Conservation (phyloP, 2,888 invertebrate genomes). For the Epistrophe eligans region DNA sequence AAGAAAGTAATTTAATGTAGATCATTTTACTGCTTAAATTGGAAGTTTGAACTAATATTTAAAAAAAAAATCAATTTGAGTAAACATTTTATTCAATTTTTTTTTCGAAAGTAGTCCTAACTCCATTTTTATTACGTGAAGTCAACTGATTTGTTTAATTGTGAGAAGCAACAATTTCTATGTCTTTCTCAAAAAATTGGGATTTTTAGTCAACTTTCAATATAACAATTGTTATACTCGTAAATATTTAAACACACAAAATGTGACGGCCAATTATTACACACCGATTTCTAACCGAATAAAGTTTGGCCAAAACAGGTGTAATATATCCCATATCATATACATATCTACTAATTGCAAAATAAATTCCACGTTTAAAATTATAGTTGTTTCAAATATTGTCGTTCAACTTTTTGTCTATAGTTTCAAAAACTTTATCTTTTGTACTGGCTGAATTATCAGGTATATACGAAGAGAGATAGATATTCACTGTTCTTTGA, state of each 20-base stretch:
- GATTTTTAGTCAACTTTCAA: too few relatives aligned
- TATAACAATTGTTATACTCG: too few relatives aligned
- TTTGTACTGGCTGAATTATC: slow-evolving; percentile 31
- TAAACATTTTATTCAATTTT: too few relatives aligned
- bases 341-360: background rate
- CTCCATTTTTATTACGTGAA: too few relatives aligned
- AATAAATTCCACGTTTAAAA: background rate
- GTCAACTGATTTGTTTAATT: too few relatives aligned
- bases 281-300: background rate
- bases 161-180: too few relatives aligned
- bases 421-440: slow-evolving; percentile 8
- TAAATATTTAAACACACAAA: background rate
- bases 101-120: too few relatives aligned
- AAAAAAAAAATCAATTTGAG: too few relatives aligned
- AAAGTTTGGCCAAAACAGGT: background rate
- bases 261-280: background rate
- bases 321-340: background rate
- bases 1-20: too few relatives aligned
- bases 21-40: too few relatives aligned
- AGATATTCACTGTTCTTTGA: slow-evolving; percentile 4
- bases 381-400: background rate
- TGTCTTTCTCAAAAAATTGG: too few relatives aligned
- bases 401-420: background rate
- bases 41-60: too few relatives aligned
- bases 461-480: background rate